Conservation (phyloP, 2,888 invertebrate genomes). For the Blera fallax region DNA sequence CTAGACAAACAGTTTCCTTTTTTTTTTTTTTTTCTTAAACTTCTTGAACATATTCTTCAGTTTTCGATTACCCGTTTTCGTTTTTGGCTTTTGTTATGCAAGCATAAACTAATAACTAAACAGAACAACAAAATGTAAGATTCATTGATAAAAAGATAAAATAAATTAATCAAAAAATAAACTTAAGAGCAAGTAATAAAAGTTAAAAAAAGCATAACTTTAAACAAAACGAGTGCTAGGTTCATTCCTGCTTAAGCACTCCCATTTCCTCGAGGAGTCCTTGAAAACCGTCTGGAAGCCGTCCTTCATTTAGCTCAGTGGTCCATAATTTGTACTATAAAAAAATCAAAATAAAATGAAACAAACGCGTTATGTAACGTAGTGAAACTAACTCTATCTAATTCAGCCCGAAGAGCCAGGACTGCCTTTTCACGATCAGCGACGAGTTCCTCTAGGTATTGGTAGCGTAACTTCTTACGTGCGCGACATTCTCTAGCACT, state of each 20-base stretch:
- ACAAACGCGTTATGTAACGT: background rate
- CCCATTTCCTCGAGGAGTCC: slow-evolving; percentile 89
- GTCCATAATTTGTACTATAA: slow-evolving; percentile 91
- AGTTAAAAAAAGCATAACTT: background rate
- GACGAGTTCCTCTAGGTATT: slow-evolving; percentile 97
- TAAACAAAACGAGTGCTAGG: slow-evolving; percentile 19
- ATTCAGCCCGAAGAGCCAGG: slow-evolving; percentile 91
- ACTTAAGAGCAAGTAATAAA: slow-evolving; percentile 7
- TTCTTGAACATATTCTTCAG: slow-evolving; percentile 32
- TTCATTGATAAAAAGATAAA: slow-evolving; percentile 9
- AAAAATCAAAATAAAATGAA: slow-evolving; percentile 70
- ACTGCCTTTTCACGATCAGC: slow-evolving; percentile 96
- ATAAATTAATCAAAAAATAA: slow-evolving; percentile 38
- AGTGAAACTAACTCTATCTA: slow-evolving; percentile 89
- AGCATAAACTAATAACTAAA: slow-evolving; percentile 40
- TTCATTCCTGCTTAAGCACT: slow-evolving; percentile 86
- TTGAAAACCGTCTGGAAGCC: slow-evolving; percentile 90
- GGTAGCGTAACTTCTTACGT: slow-evolving; percentile 97
- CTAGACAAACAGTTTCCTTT: slow-evolving; percentile 15
- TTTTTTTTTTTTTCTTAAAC: background rate
- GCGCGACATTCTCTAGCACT: slow-evolving; percentile 98
- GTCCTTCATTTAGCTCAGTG: slow-evolving; percentile 90
- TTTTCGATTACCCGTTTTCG: slow-evolving; percentile 60
- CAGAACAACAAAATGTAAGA: slow-evolving; percentile 6
- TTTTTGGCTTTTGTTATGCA: slow-evolving; percentile 56